These are phyloP conservation scores for Pteromalus puparum DNA, from an alignment of 1,140 invertebrate species.

Conservation along the genomic window DNA sequence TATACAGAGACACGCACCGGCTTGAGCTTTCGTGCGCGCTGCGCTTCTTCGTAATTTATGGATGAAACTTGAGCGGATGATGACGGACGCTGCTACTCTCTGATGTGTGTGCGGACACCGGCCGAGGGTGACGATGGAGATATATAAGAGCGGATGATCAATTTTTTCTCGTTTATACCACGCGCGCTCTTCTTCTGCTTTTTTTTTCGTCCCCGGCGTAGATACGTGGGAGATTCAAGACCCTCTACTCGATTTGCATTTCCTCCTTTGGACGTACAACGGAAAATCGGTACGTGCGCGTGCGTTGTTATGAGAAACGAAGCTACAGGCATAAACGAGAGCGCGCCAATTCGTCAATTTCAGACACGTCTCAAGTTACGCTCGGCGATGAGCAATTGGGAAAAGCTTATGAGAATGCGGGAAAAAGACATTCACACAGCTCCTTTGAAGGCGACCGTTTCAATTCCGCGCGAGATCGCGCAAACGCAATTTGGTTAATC, in stretches of 20 bases:
- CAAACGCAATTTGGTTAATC: conserved; percentile 50
- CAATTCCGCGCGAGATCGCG: conserved; percentile 1
- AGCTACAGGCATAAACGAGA: not conserved
- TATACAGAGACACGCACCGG: not conserved
- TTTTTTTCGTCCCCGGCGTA: not conserved
- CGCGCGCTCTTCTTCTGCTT: not conserved
- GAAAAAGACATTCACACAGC: conserved; percentile 48
- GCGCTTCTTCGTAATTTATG: conserved; percentile 39
- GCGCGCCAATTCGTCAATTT: conserved; percentile 8
- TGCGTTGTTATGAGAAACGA: no score
- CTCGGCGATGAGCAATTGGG: not conserved
- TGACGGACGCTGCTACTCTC: not conserved
- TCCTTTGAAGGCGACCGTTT: conserved; percentile 42
- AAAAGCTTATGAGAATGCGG: conserved; percentile 47
- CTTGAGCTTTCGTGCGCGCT: not conserved
- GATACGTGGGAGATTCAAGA: not conserved
- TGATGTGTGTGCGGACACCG: not conserved
- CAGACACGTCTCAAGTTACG: conserved; percentile 32
- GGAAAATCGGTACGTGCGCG: no score
- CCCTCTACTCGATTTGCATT: not conserved
- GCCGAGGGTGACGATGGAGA: not conserved
- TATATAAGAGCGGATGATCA: conserved; percentile 29
- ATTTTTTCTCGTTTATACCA: conserved; percentile 15
- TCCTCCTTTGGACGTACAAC: not conserved
- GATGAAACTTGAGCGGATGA: conserved; percentile 41